phyloP scores from a whole-genome alignment of 2,113 vertebrate genomes.

The Coreoperca whiteheadi region DNA sequence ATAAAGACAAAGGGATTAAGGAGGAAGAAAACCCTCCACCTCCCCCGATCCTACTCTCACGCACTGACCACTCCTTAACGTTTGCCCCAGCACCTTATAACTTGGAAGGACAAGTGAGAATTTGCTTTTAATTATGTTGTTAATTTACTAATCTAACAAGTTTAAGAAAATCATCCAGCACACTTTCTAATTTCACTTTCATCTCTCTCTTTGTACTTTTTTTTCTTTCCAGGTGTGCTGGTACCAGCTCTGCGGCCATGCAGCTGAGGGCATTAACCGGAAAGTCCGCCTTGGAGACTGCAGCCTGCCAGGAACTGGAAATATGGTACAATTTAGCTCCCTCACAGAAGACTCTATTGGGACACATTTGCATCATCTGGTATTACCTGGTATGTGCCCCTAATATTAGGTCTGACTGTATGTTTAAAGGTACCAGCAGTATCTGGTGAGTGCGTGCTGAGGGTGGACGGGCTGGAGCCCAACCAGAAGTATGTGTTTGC shows the following conservation, averaged over 20 bases:
- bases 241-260: conserved; percentile 90
- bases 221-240: conserved; percentile 86
- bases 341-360: neutral
- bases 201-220: neutral
- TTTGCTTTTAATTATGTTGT: neutral
- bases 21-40: conserved; percentile 82
- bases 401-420: neutral
- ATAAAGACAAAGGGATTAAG: conserved; percentile 60
- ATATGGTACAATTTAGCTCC: conserved; percentile 83
- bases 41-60: conserved; percentile 88
- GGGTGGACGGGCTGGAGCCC: conserved; percentile 87
- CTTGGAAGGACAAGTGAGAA: conserved; percentile 87
- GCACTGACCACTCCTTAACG: conserved; percentile 87
- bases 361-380: neutral
- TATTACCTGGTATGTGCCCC: neutral
- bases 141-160: neutral
- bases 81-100: conserved; percentile 89
- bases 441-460: conserved; percentile 84
- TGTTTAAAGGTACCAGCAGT: conserved; percentile 86
- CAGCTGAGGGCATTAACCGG: conserved; percentile 82
- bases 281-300: conserved; percentile 92
- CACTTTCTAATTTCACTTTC: neutral
- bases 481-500: conserved; percentile 96
- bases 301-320: conserved; percentile 89
- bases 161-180: neutral